Percentiles rank a stretch among this genome's conserved stretches.
Evolutionary conservation across 2,888 invertebrate genomes (phyloP).

Genomic region (Odontocolon sp.): DNA sequence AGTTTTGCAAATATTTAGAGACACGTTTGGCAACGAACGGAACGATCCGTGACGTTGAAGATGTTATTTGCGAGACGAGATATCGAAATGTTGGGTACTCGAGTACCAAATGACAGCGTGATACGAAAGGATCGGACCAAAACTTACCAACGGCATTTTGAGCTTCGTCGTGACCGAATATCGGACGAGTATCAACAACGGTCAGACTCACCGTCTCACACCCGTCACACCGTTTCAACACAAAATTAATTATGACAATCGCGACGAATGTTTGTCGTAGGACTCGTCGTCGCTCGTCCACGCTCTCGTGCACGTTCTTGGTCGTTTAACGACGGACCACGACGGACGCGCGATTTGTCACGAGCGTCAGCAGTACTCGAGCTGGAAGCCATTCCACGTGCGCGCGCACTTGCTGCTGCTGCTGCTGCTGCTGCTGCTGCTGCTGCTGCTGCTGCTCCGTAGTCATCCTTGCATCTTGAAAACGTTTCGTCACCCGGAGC

Average conservation of each 20-base stretch:
- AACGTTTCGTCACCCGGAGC: background rate
- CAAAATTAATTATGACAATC: conserved; percentile 8
- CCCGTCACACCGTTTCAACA: background rate
- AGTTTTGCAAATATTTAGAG: too few species aligned
- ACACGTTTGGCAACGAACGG: too few species aligned
- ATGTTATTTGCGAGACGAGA: background rate
- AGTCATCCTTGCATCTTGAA: conserved; percentile 1
- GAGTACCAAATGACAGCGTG: conserved; percentile 24
- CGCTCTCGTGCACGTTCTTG: too few species aligned
- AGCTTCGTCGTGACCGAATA: conserved; percentile 71
- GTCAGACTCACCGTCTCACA: conserved; percentile 32
- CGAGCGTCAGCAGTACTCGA: conserved; percentile 55
- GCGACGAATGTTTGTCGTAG: background rate
- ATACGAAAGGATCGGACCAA: conserved; percentile 39
- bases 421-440: conserved; percentile 44
- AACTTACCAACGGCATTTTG: conserved; percentile 76
- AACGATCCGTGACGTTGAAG: background rate
- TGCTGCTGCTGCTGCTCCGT: background rate
- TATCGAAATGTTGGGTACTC: conserved; percentile 1
- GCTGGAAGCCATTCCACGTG: conserved; percentile 57
- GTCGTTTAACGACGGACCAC: too few species aligned
- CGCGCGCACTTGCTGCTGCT: conserved; percentile 51
- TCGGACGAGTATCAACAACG: conserved; percentile 34
- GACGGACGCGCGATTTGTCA: conserved; percentile 53
- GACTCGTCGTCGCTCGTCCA: conserved; percentile 31